Conservation (phyloP, 1,140 invertebrate species). For the Glomeris maerens region DNA sequence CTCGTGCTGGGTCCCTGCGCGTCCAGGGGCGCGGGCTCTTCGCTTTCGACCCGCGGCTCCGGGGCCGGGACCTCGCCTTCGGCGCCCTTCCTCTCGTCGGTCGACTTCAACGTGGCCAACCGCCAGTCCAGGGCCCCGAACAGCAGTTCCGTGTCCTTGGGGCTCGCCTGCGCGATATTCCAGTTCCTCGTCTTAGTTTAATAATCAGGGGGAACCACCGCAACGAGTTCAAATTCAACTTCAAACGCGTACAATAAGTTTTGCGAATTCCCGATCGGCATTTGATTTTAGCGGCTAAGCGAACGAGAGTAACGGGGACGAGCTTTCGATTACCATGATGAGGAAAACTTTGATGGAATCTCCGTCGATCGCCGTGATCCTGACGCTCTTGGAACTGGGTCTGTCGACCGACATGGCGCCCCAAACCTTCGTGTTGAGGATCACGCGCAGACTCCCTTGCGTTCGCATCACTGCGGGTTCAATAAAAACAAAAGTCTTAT, state of each 20-base stretch:
- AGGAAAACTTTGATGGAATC: conserved; percentile 74
- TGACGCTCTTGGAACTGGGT: conserved; percentile 68
- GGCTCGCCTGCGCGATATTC: conserved; percentile 45
- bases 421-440: conserved; percentile 89
- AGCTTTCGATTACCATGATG: conserved; percentile 44
- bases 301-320: not conserved
- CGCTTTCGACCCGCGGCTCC: too few relatives aligned
- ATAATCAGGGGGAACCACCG: not conserved
- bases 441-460: conserved; percentile 68
- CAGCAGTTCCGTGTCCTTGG: conserved; percentile 59
- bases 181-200: not conserved
- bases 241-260: not conserved
- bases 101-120: conserved; percentile 28
- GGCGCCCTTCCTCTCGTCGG: not conserved
- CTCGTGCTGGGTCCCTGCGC: too few relatives aligned
- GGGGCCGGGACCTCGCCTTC: too few relatives aligned
- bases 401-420: conserved; percentile 77
- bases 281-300: not conserved
- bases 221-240: not conserved
- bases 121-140: conserved; percentile 52
- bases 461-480: conserved; percentile 58
- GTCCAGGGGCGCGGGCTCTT: too few relatives aligned
- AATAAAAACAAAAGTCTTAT: not conserved
- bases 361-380: conserved; percentile 73
- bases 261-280: not conserved